Percentiles rank a stretch among this genome's conserved stretches.
Conservation (phyloP, 2,113 vertebrate species). For the Ginglymostoma cirratum region DNA sequence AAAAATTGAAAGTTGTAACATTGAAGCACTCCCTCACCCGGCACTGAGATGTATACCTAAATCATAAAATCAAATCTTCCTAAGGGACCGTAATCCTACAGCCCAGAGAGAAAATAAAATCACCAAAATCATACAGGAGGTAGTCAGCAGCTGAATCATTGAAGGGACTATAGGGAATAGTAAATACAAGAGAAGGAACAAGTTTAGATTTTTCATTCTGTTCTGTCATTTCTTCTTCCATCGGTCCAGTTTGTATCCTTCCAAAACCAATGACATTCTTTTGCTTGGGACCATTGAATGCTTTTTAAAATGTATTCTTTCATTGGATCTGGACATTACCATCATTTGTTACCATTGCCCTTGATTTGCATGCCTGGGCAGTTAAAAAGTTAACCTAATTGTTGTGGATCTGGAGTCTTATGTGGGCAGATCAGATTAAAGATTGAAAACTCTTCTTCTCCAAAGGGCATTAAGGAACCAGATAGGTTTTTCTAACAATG, state of each 20-base stretch:
- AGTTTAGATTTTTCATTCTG: neutral
- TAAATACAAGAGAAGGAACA: neutral
- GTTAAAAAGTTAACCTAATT: too few species aligned
- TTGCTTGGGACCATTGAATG: neutral
- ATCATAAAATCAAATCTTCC: neutral
- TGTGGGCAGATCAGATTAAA: too few species aligned
- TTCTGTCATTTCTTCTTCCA: neutral
- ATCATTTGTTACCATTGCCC: too few species aligned
- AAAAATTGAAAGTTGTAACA: neutral
- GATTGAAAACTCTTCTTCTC: too few species aligned
- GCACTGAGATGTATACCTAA: neutral
- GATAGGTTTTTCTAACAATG: too few species aligned
- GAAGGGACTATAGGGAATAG: neutral
- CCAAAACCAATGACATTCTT: neutral
- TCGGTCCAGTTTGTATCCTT: neutral
- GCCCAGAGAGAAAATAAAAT: neutral
- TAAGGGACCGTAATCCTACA: neutral
- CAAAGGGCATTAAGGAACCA: too few species aligned
- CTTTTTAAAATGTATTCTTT: neutral
- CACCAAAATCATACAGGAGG: neutral
- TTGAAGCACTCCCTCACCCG: neutral
- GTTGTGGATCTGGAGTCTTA: too few species aligned
- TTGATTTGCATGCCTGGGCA: too few species aligned
- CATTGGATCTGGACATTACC: too few species aligned
- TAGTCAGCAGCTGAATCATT: neutral